Base-by-base conservation (phyloP, 2,797 vertebrate species). In the Luscinia megarhynchos region DNA sequence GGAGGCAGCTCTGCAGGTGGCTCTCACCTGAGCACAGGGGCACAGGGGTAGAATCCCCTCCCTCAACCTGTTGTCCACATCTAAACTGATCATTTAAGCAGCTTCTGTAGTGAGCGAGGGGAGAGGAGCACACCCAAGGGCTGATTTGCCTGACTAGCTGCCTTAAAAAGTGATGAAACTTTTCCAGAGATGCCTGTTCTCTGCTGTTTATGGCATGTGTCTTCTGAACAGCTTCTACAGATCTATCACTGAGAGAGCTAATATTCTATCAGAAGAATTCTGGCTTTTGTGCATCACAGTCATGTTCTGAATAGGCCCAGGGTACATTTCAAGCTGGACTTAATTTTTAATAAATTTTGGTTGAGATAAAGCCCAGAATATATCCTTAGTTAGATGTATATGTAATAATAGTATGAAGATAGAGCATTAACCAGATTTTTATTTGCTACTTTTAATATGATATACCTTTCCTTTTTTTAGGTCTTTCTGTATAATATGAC, bases 51-150 rank as follows among this genome's bases (percentile, higher is more conserved):
- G 5, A 9, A 75, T 62, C 32, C 5, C 6, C 30, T 29, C 11
- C 7, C 22, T 38, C 0, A 1, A 15, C 7, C 32, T 50, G 8
- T 13, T 62, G 34, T 19, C 8, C 2, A 2, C 15, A 8, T 30
- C 53, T 59, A 15, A 61, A 5, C 3, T 48, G 24, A 23, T 62
- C 1, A 13, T 62, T 91, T 68, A 30, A 58, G 4, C 16, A 27
- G 8, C n/a, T 84, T 57, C 36, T 67, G 58, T 51, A 40, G 48
- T 27, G 58, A 64, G 2, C 15, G 10, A 1, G 48, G 11, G 51
- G 12, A 41, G 14, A 68, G 23, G 18, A 89, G 21, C 14, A 23
- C 22, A 64, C 11, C 16, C 34, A 45, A 10, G 48, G 41, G 11
- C 41, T 53, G 29, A 36, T 81, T 77, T 73, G 12, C n/a, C 32